Evolutionary conservation across 2,888 invertebrate species (phyloP).

Genomic region (Drosophila robusta): DNA sequence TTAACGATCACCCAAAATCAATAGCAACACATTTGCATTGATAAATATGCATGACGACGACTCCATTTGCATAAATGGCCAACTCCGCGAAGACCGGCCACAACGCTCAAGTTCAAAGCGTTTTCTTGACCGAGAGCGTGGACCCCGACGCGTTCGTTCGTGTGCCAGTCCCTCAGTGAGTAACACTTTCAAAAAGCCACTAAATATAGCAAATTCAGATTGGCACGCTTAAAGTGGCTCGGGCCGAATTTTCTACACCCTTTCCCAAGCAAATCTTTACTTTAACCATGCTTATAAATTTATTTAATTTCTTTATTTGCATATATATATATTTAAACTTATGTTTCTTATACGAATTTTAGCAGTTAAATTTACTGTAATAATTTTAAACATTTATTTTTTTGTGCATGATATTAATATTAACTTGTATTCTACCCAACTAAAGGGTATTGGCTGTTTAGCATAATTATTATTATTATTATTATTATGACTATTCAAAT

Average conservation of each 20-base stretch:
- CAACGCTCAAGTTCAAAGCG: conserved; percentile 62
- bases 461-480: background rate
- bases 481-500: no score
- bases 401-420: background rate
- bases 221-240: background rate
- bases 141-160: conserved; percentile 5
- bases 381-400: no score
- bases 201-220: background rate
- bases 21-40: conserved; percentile 51
- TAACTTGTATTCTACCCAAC: background rate
- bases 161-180: conserved; percentile 31
- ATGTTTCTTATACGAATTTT: background rate
- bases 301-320: background rate
- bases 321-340: background rate
- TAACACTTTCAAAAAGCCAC: conserved; percentile 9
- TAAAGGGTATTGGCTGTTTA: background rate
- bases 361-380: no score
- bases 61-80: conserved; percentile 46
- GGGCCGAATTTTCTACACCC: background rate
- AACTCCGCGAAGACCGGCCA: background rate
- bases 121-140: conserved; percentile 52
- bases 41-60: conserved; percentile 46
- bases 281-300: background rate
- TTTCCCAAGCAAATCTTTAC: no score
- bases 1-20: conserved; percentile 58